Evolutionary conservation across 2,113 vertebrate genomes (phyloP), one percentile per base, ranked within the genome.

Genomic region (Chaenocephalus aceratus): DNA sequence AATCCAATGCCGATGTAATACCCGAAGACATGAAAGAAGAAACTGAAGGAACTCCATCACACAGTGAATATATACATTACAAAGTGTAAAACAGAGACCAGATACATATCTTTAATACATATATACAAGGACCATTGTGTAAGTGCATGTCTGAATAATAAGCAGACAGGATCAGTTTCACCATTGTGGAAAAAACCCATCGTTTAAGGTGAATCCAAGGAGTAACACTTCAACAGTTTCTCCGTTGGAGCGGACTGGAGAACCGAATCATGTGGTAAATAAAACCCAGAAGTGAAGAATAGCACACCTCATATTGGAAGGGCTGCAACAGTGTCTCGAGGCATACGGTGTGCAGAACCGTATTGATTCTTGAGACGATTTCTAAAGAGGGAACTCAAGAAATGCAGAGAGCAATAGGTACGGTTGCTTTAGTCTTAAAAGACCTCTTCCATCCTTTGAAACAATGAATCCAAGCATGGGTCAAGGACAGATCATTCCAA

Each of bases 401-500:
- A 85, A 82, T 66, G 48, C 53, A 68, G 34, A 59, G 51, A 75
- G 72, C 51, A 74, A 75, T n/a, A 79, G 51, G 76, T 57, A 18
- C 36, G 49, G 54, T 63, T 65, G 26, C 46, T 66, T 77, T 68
- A 61, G 75, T 85, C 64, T 79, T 51, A 69, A 26, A 68, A 78
- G 57, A 82, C 52, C 30, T 68, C 61, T 61, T 62, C 34, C 12
- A 34, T 86, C 60, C 66, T 72, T 61, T 66, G 26, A 89, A 84
- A 91, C 83, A 91, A 91, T 84, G 34, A 79, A 69, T 59, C 1
- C 3, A 2, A 69, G 60, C 67, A 77, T 1, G 54, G 81, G 79
- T 89, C 88, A 91, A 87, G 87, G 91, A 72, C 82, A 78, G 56
- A 82, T 82, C 51, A 12, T n/a, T 58, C 41, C 61, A 30, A 75